Base-by-base conservation (phyloP, 2,888 invertebrate species). In the Andrena haemorrhoa region DNA sequence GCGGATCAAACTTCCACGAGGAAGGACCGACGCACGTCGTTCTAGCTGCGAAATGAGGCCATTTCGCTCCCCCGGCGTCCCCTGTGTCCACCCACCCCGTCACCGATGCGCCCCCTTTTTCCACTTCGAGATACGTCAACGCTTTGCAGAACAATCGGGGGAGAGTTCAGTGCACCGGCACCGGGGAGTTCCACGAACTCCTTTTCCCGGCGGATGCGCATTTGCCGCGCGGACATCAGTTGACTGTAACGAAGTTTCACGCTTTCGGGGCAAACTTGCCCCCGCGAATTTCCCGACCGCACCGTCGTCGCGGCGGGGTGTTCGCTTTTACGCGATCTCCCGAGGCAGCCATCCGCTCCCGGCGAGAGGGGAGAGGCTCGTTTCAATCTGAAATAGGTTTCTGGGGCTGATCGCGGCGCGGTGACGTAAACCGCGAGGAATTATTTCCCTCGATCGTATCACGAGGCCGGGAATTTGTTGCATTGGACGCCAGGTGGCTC, bases 61-160 rank as follows among this genome's bases (percentile, higher is more conserved):
- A 90, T 90, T 90, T 89, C 90, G 79, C 86, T 85, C 83, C 86
- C 84, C 82, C 80, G 75, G 79, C 56, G 82, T 64, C 75, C 23
- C 63, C 16, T 26, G 33, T 63, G 58, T 58, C 26, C 26, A 49
- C 58, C 73, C 35, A 63, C 49, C 61, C 68, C 79, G 74, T 79
- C 79, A 76, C 73, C 71, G 84, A 80, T 75, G 86, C 88, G 81
- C 77, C 86, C 87, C 78, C 86, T 87, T 88, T 88, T 86, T 87
- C 87, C 88, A 83, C 86, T 85, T 80, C 75, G 84, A 83, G 89
- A 89, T 88, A 89, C 90, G 90, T 90, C 90, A 87, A 90, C 90
- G 87, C 89, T 90, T 91, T 89, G 85, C 91, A 84, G 91, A 91
- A 92, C 92, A 91, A 91, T 92, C 92, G 89, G 86, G 88, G 84